Conservation (phyloP, 2,113 vertebrate species). For the Madoqua kirkii region DNA sequence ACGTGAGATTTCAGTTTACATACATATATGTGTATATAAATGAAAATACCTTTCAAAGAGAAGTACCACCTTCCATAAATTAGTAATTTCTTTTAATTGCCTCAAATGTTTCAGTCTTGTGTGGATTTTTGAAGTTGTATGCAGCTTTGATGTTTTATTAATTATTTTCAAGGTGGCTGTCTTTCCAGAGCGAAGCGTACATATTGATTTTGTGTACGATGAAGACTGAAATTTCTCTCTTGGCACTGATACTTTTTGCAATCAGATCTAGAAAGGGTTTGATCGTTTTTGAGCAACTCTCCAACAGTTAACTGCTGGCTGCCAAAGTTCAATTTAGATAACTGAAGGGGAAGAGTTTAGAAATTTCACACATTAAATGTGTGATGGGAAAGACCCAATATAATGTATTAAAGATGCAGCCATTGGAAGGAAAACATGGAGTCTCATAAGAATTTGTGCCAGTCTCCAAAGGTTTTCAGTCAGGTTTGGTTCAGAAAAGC, state of each 20-base stretch:
- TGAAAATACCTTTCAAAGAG: conserved; percentile 75
- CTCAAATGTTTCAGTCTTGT: conserved; percentile 72
- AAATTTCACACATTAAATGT: conserved; percentile 75
- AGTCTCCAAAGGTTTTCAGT: conserved; percentile 54
- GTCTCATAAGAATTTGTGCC: conserved; percentile 42
- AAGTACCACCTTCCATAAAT: conserved; percentile 76
- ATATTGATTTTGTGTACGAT: conserved; percentile 75
- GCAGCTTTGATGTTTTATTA: conserved; percentile 83
- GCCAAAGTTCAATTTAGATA: conserved; percentile 66
- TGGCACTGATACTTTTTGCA: conserved; percentile 52
- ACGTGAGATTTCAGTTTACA: conserved; percentile 73
- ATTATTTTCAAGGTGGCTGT: conserved; percentile 80
- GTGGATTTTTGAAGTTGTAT: conserved; percentile 78
- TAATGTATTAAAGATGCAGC: conserved; percentile 64
- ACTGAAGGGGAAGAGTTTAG: conserved; percentile 72
- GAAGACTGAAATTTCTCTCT: conserved; percentile 68
- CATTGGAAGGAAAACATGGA: conserved; percentile 69
- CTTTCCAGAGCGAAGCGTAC: conserved; percentile 68
- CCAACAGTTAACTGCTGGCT: conserved; percentile 66
- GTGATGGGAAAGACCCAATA: conserved; percentile 67
- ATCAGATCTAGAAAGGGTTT: conserved; percentile 62
- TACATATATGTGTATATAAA: neutral
- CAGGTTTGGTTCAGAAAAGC: conserved; percentile 64
- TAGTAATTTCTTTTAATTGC: conserved; percentile 82
- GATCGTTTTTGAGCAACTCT: conserved; percentile 65